A percentile compares a stretch with the other conserved stretches of the same genome.
phyloP scores from a whole-genome alignment of 2,888 invertebrate species.

The Epiblema foenella region DNA sequence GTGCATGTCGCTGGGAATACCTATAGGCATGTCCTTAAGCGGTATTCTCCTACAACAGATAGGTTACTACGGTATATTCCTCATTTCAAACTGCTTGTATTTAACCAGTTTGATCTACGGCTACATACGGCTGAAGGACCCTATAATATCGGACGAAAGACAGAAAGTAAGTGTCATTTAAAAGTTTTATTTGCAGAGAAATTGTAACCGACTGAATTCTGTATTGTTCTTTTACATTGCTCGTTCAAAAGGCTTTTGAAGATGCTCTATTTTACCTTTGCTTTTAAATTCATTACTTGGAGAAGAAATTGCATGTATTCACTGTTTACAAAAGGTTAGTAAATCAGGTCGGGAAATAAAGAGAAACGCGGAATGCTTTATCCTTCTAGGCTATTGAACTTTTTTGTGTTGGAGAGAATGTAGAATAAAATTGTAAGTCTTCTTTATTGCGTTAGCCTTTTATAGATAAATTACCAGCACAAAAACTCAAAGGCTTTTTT shows the following conservation, averaged over 20 bases:
- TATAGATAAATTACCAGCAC: background rate
- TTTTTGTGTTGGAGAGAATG: conserved; percentile 19
- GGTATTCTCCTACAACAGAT: conserved; percentile 81
- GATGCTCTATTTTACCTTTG: conserved; percentile 30
- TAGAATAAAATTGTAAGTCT: conserved; percentile 13
- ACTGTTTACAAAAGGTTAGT: conserved; percentile 38
- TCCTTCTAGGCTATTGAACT: conserved; percentile 36
- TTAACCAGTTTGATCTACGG: conserved; percentile 82
- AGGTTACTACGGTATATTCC: conserved; percentile 81
- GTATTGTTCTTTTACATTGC: conserved; percentile 27
- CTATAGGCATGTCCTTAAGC: conserved; percentile 84
- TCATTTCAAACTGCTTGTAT: conserved; percentile 80
- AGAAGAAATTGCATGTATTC: conserved; percentile 30
- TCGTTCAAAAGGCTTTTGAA: conserved; percentile 33
- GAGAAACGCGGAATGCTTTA: conserved; percentile 23
- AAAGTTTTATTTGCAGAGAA: conserved; percentile 22
- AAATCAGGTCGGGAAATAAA: conserved; percentile 41
- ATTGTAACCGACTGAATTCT: conserved; percentile 12
- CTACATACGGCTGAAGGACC: conserved; percentile 77
- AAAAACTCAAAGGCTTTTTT: background rate
- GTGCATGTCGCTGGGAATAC: conserved; percentile 86
- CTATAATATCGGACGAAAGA: conserved; percentile 69
- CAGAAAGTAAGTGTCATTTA: conserved; percentile 70
- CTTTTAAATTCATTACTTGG: conserved; percentile 24
- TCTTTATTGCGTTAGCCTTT: conserved; percentile 9